Evolutionary conservation across 2,888 invertebrate species (phyloP), one percentile per base, ranked within the genome.

Genomic region (Rhamnusium bicolor): DNA sequence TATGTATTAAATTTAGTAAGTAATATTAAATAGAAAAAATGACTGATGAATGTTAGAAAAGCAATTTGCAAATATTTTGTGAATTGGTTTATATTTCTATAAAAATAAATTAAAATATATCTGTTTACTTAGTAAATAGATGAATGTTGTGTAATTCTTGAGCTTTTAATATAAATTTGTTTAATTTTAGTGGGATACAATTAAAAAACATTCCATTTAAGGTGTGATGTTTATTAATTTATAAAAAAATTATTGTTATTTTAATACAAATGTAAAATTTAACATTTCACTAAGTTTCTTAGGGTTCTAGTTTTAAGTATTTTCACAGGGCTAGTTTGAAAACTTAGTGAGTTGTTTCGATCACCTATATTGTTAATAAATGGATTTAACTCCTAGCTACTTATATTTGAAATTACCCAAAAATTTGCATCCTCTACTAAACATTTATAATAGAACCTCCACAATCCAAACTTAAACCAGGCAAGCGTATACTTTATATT

Each of bases 31-130:
- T 71, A 71, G 61, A 71, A 71, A 77, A 81, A 82, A 80, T 81
- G 84, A 84, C 84, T 84, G 84, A 84, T 84, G 82, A 82, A 82
- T 84, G 83, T 85, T 83, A 80, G 79, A 78, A 75, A 74, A 77
- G 77, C 79, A 81, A 81, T 83, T 83, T 84, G 82, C 82, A 83
- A 80, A 82, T 83, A 83, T 81, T 82, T 83, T 84, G 82, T 80
- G 82, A 83, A 81, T 83, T 83, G 82, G 81, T 84, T 83, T 84
- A 84, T 84, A 84, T 83, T 83, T 79, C 73, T 79, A 81, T 74
- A 71, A 76, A 69, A 77, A 60, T 62, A 51, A 62, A 67, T 56
- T 56, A 4, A 80, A 73, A 75, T 71, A 76, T 78, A 73, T 81
- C 77, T 82, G 80, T 82, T 80, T 79, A 81, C 73, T 58, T 79